Evolutionary conservation across 1,140 invertebrate species (phyloP), one percentile per base, ranked within the genome.

Genomic region (Ceratina calcarata): DNA sequence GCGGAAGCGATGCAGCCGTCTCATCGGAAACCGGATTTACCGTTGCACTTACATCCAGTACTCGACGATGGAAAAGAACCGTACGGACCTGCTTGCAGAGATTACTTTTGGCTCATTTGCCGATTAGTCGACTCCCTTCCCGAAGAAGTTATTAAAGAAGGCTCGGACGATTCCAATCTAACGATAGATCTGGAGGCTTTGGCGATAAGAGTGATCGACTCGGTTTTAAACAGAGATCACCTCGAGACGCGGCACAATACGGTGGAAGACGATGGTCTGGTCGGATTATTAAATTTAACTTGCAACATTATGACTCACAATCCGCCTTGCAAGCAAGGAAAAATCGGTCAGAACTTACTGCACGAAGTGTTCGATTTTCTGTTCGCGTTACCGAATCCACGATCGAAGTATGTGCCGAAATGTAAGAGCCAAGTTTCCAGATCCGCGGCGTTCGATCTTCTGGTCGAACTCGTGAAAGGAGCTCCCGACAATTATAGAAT

Each of bases 41-140:
- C 92, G 0, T 80, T 92, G 45, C 94, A 94, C 27, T 89, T 95
- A 45, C 94, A 95, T 80, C 91, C 94, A 57, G 91, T 93, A 0
- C 91, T 95, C 0, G 97, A 98, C 87, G 96, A 97, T 88, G 96
- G 97, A 3, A 98, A 98, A 89, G 97, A 98, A 88, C 97, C 97
- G 0, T 98, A 97, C 90, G 98, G 98, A 1, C 97, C 97, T 7
- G 97, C 98, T 7, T 98, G 98, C 92, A 92, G 97, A 24, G 98
- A 99, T 90, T 99, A 98, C 91, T 98, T 99, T 90, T 98, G 97
- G 97, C 93, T 99, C 0, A 93, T 98, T 2, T 97, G 97, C 86
- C 94, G 97, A 20, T 93, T 99, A 10, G 96, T 99, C 6, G 98
- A 99, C 86, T 96, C 96, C 10, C 90, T 98, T 8, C 96, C 97